Evolutionary conservation across 1,140 invertebrate species (phyloP).

Genomic region (Papilio helenus): DNA sequence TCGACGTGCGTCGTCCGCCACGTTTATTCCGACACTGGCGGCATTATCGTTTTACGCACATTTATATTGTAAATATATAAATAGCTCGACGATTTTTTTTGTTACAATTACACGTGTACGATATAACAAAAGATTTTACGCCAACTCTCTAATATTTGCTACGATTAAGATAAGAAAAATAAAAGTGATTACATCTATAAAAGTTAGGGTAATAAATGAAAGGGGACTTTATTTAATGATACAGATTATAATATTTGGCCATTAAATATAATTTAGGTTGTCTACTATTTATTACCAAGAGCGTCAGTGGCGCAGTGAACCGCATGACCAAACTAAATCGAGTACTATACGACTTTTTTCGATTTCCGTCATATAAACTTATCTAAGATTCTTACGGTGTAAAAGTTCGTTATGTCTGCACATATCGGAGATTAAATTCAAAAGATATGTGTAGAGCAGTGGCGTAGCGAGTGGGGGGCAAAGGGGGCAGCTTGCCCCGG

Average conservation of each 20-base stretch:
- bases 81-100: constrained; percentile 44
- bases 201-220: not conserved
- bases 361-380: too few relatives aligned
- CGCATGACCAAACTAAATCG: too few relatives aligned
- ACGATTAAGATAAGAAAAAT: constrained; percentile 26
- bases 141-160: constrained; percentile 13
- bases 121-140: constrained; percentile 34
- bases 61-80: constrained; percentile 47
- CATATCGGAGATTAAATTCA: too few relatives aligned
- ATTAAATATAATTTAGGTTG: not conserved
- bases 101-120: constrained; percentile 35
- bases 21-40: constrained; percentile 41
- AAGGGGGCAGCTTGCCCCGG: too few relatives aligned
- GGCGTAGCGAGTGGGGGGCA: too few relatives aligned
- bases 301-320: too few relatives aligned
- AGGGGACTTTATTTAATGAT: not conserved
- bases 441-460: too few relatives aligned
- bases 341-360: too few relatives aligned
- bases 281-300: too few relatives aligned
- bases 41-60: constrained; percentile 41
- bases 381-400: too few relatives aligned
- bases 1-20: constrained; percentile 12
- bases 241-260: not conserved
- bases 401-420: too few relatives aligned
- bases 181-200: constrained; percentile 18